Percentiles rank a stretch among this genome's conserved stretches.
phyloP scores from a whole-genome alignment of 2,113 vertebrate genomes.

The Pardalotus punctatus region DNA sequence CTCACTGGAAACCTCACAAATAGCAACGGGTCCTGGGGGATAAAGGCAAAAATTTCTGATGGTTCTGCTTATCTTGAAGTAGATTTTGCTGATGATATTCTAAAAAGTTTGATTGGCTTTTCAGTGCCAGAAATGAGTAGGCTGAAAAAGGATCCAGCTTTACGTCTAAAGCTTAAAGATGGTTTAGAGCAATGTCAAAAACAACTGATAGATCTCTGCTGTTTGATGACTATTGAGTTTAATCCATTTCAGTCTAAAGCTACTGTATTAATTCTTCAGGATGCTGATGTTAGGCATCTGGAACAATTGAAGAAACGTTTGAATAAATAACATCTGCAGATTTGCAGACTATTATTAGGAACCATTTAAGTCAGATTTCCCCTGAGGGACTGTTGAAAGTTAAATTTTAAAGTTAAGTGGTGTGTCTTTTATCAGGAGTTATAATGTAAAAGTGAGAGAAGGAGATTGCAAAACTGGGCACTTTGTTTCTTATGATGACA shows the following conservation, averaged over 20 bases:
- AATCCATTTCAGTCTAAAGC: slow-evolving; percentile 71
- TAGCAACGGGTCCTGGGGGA: slow-evolving; percentile 77
- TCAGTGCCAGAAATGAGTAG: slow-evolving; percentile 78
- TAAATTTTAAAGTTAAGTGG: neutral
- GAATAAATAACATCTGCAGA: slow-evolving; percentile 43
- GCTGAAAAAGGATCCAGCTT: slow-evolving; percentile 73
- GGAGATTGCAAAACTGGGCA: neutral
- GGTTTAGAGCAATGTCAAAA: slow-evolving; percentile 82
- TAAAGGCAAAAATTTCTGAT: slow-evolving; percentile 89
- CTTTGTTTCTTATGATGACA: neutral
- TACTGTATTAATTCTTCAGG: slow-evolving; percentile 76
- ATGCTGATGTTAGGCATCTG: slow-evolving; percentile 70
- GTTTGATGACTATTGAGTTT: slow-evolving; percentile 84
- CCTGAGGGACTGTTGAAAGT: neutral
- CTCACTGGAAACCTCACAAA: slow-evolving; percentile 87
- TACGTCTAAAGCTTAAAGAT: slow-evolving; percentile 71
- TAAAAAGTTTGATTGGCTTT: slow-evolving; percentile 88
- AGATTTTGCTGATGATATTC: slow-evolving; percentile 83
- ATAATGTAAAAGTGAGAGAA: neutral
- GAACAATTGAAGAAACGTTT: slow-evolving; percentile 77
- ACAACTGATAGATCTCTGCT: slow-evolving; percentile 91
- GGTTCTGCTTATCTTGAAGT: slow-evolving; percentile 91
- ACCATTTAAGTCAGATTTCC: neutral
- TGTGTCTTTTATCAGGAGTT: neutral
- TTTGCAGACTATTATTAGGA: neutral